Conservation (phyloP, 2,797 vertebrate species). For the Clarias fuscus region DNA sequence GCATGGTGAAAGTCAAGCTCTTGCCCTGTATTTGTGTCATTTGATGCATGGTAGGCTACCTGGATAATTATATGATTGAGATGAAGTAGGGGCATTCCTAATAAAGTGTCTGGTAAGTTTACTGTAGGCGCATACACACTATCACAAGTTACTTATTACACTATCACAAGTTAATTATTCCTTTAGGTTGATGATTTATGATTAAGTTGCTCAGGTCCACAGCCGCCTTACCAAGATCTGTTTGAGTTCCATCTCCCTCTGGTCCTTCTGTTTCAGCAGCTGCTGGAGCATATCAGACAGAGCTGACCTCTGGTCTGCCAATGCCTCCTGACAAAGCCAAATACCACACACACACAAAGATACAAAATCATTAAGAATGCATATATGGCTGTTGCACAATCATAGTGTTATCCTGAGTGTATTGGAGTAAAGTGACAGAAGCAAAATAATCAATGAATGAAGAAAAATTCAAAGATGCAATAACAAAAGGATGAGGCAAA, state of each 20-base stretch:
- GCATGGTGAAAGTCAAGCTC: not conserved
- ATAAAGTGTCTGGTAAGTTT: not conserved
- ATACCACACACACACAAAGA: constrained; percentile 24
- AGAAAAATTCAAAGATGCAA: not conserved
- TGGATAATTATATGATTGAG: not conserved
- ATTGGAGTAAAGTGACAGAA: constrained; percentile 18
- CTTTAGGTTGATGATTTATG: not conserved
- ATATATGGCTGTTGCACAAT: not conserved
- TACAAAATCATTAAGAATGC: not conserved
- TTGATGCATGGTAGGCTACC: not conserved
- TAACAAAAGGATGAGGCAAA: not conserved
- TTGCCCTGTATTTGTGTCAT: not conserved
- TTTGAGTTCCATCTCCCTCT: constrained; percentile 86
- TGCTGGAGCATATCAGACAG: constrained; percentile 86
- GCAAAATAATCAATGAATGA: constrained; percentile 32
- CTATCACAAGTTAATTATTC: not conserved
- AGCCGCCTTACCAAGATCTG: constrained; percentile 84
- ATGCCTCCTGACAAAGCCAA: constrained; percentile 75
- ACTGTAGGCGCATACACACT: not conserved
- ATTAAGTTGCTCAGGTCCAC: not conserved
- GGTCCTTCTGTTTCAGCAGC: constrained; percentile 90
- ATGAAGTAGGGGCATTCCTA: not conserved
- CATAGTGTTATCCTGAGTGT: constrained; percentile 9
- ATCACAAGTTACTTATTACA: no score
- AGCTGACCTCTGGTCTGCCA: constrained; percentile 81